Evolutionary conservation across 2,888 invertebrate species (phyloP), one percentile per base, ranked within the genome.

Genomic region (Charanyca ferruginea): DNA sequence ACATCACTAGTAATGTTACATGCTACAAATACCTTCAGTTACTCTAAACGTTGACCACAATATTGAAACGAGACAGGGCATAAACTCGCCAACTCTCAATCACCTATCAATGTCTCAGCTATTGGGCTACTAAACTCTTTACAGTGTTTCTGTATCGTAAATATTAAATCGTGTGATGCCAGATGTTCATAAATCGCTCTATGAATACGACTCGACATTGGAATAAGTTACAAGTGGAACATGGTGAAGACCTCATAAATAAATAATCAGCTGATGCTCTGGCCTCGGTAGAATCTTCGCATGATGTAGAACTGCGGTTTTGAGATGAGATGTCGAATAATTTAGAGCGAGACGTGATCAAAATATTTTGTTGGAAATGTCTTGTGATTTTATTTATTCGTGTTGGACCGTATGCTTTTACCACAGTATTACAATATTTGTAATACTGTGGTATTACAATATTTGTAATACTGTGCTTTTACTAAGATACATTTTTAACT

Each of bases 161-260:
- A 77, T 53, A 77, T 54, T 23, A 73, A 54, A 64, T 73, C 75
- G 77, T 76, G 73, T 77, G 73, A 77, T 53, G 22, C 22, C 67
- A 73, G 57, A 61, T 73, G 73, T 58, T 73, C 73, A 58, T 76
- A 77, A 76, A 76, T 75, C 66, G 71, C 32, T 53, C 48, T 55
- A 66, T 60, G 63, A 77, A 72, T 72, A 63, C 49, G 25, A 32
- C 35, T 51, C 54, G 67, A 72, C 74, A 66, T 72, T 63, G 66
- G 62, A 77, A 77, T 77, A 72, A 44, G 44, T 59, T 68, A 58
- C 64, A 77, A 73, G 73, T 77, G n/a, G 73, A 73, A 53, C 73
- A 64, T 57, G 55, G 59, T 48, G 75, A 61, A 58, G 73, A 77
- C n/a, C 75, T 77, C 63, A 76, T 76, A 76, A 76, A 76, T 76